Percentiles rank a stretch among this genome's conserved stretches.
Evolutionary conservation across 2,797 vertebrate genomes (phyloP).

Genomic region (Catharus ustulatus): DNA sequence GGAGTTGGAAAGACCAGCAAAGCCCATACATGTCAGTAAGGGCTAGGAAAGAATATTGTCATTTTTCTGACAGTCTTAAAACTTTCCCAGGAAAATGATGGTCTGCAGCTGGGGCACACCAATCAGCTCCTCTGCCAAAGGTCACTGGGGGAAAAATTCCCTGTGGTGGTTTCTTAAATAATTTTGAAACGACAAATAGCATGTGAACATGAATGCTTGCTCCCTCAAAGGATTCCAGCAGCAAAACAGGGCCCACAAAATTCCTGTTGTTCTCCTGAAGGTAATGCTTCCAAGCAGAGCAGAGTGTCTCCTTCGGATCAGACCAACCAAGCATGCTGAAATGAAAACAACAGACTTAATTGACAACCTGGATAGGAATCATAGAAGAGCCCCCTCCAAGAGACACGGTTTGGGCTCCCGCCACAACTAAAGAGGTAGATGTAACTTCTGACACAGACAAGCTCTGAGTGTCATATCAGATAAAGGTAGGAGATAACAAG

Average conservation of each 20-base stretch:
- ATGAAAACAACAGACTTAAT: background rate
- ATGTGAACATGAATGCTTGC: background rate
- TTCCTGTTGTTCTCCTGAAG: background rate
- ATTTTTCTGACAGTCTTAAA: background rate
- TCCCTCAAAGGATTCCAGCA: background rate
- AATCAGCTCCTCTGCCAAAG: background rate
- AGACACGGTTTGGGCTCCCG: background rate
- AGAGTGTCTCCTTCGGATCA: background rate
- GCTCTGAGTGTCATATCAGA: background rate
- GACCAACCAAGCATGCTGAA: background rate
- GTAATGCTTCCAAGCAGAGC: background rate
- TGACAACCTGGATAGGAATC: conserved; percentile 17
- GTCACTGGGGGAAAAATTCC: background rate
- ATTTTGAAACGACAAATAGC: background rate
- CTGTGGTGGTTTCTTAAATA: background rate
- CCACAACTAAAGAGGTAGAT: background rate
- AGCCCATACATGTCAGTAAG: background rate
- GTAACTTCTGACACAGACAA: conserved; percentile 20
- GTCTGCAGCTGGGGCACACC: background rate
- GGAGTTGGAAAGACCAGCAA: background rate
- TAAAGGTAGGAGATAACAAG: conserved; percentile 11
- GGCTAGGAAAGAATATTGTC: background rate
- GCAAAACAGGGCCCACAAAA: background rate
- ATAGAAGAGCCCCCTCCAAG: background rate
- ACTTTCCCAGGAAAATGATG: background rate